Base-by-base conservation (phyloP, 2,797 vertebrate genomes). In the Furcifer pardalis region DNA sequence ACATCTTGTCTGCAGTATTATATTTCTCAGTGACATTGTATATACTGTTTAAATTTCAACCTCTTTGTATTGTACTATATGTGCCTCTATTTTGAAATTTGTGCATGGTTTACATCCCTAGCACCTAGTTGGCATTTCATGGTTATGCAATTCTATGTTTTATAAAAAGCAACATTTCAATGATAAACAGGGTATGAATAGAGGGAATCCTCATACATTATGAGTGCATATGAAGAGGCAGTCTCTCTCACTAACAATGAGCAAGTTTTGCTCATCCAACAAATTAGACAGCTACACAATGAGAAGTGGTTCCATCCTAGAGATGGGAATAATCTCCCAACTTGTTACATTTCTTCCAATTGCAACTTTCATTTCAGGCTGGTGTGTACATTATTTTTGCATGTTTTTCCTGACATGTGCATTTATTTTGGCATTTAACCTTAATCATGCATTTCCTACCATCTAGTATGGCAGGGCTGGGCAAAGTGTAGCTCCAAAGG, bases 11-110 rank as follows among this genome's bases (percentile, higher is more conserved):
- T 89, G 86, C 77, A 89, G 86, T 93, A 90, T 92, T 75, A 92
- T 93, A 86, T 95, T 93, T 92, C 91, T 91, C 91, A 92, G 93
- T 92, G 87, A 95, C 90, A 91, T 84, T 96, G 96, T 97, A 96
- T 91, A 92, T 95, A 95, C 69, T 83, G 89, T 92, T 92, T 92
- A 93, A 91, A 87, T 91, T 87, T 89, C 93, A 72, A 85, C 78
- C 78, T 90, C 78, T 91, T 81, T 95, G 92, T 94, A 93, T 89
- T 95, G 94, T 92, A 94, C 90, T 93, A 92, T 91, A 90, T 94
- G 91, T 95, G 94, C 89, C 52, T 93, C 91, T 89, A 81, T 93
- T 72, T 95, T 92, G 88, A 93, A 86, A 89, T 94, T 91, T 89
- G 87, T 96, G 96, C 96, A 97, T 97, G 96, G 92, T 92, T 78